These are phyloP conservation scores for Hemibagrus wyckioides DNA, from an alignment of 2,113 vertebrate species.

Conservation along the genomic window DNA sequence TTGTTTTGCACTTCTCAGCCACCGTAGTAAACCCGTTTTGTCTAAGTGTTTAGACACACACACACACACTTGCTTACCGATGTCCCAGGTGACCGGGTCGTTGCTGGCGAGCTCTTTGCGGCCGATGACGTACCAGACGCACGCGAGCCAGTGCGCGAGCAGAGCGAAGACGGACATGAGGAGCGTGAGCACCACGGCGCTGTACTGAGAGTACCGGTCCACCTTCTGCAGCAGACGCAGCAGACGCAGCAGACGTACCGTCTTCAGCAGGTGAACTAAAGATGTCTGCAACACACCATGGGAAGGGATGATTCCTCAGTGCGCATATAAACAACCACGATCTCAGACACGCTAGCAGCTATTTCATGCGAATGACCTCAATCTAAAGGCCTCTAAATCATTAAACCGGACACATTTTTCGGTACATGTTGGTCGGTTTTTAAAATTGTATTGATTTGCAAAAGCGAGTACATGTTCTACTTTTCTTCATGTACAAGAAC, in stretches of 20 bases:
- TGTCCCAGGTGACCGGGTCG: constrained; percentile 89
- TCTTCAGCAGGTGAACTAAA: constrained; percentile 84
- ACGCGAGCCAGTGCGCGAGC: constrained; percentile 91
- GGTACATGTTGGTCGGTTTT: not conserved
- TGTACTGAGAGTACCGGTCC: constrained; percentile 91
- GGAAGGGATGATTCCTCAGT: not conserved
- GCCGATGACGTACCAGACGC: constrained; percentile 89
- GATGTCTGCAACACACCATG: constrained; percentile 70
- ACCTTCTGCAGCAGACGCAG: constrained; percentile 87
- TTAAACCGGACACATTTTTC: too few relatives aligned
- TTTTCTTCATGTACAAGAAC: too few relatives aligned
- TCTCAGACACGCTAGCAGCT: not conserved
- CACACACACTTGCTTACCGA: constrained; percentile 77
- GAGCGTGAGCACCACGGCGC: constrained; percentile 87
- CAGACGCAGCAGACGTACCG: constrained; percentile 82
- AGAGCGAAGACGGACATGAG: constrained; percentile 90
- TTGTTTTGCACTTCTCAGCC: too few relatives aligned
- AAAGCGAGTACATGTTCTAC: not conserved
- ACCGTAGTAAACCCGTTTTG: too few relatives aligned
- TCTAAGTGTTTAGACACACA: too few relatives aligned
- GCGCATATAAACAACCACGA: not conserved
- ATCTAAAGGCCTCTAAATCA: not conserved
- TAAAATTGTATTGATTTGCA: not conserved
- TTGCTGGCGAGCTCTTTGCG: constrained; percentile 84
- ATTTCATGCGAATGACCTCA: not conserved